Percentiles rank a stretch among this genome's conserved stretches.
Conservation (phyloP, 2,113 vertebrate species). For the Lagopus leucura region DNA sequence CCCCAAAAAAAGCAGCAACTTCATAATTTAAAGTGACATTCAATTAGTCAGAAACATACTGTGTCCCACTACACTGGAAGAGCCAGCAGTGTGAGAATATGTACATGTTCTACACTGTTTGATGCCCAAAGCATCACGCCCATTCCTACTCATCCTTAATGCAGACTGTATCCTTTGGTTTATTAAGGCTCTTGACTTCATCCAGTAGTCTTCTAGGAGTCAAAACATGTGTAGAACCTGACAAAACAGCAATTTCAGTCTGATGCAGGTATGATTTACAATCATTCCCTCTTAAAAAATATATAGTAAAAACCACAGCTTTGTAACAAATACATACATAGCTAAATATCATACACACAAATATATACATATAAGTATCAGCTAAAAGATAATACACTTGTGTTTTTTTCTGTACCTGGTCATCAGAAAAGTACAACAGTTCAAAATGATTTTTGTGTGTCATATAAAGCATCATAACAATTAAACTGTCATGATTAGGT, state of each 20-base stretch:
- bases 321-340: too few relatives aligned
- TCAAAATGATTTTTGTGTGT: neutral
- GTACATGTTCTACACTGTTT: constrained; percentile 39
- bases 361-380: neutral
- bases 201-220: constrained; percentile 90
- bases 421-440: neutral
- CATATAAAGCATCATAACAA: neutral
- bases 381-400: neutral
- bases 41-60: neutral
- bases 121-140: neutral
- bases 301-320: neutral
- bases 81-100: constrained; percentile 48
- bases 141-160: constrained; percentile 80
- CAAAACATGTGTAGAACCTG: constrained; percentile 94
- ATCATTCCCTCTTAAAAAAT: neutral
- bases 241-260: neutral
- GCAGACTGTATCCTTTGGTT: constrained; percentile 83
- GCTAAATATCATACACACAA: too few relatives aligned
- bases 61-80: constrained; percentile 16
- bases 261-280: neutral
- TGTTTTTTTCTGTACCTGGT: neutral
- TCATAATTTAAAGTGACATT: constrained; percentile 53
- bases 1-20: constrained; percentile 46
- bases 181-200: constrained; percentile 91
- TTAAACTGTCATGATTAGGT: neutral